A percentile compares a stretch with the other conserved stretches of the same genome.
Conservation (phyloP, 2,113 vertebrate genomes). For the Microcebus lehilahytsara region DNA sequence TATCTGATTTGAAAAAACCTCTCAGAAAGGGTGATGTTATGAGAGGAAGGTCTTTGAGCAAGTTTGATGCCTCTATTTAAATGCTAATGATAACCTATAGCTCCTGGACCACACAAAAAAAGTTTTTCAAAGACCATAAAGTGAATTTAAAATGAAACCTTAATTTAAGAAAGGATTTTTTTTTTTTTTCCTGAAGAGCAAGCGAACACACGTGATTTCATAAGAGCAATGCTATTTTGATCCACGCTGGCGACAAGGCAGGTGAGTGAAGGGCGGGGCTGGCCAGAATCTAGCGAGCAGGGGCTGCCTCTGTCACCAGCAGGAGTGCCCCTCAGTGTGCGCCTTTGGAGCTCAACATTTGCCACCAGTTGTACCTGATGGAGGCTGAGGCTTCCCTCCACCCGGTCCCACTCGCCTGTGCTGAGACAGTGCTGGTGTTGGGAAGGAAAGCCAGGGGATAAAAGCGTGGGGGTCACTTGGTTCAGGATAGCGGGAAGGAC, state of each 20-base stretch:
- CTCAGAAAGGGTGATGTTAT: conserved; percentile 59
- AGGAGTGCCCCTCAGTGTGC: too few relatives aligned
- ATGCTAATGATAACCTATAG: conserved; percentile 81
- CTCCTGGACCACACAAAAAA: conserved; percentile 59
- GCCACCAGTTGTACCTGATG: not conserved
- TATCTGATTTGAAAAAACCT: conserved; percentile 57
- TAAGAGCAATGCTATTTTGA: not conserved
- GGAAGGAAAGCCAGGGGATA: not conserved
- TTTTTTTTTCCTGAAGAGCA: not conserved
- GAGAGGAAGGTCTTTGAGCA: conserved; percentile 69
- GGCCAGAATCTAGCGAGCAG: too few relatives aligned
- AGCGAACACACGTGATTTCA: not conserved
- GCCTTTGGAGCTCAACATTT: not conserved
- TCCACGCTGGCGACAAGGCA: accelerated
- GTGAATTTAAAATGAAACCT: conserved; percentile 75
- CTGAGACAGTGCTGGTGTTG: not conserved
- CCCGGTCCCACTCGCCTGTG: accelerated
- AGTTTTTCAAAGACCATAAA: conserved; percentile 58
- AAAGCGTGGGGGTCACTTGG: not conserved
- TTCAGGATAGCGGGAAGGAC: not conserved
- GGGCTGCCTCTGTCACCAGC: not conserved
- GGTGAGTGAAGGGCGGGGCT: not conserved
- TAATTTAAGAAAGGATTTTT: conserved; percentile 60
- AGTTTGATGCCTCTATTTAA: conserved; percentile 81
- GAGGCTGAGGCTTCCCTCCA: not conserved